These are phyloP conservation scores for Muntiacus reevesi DNA, from an alignment of 2,113 vertebrate species.

Conservation along the genomic window DNA sequence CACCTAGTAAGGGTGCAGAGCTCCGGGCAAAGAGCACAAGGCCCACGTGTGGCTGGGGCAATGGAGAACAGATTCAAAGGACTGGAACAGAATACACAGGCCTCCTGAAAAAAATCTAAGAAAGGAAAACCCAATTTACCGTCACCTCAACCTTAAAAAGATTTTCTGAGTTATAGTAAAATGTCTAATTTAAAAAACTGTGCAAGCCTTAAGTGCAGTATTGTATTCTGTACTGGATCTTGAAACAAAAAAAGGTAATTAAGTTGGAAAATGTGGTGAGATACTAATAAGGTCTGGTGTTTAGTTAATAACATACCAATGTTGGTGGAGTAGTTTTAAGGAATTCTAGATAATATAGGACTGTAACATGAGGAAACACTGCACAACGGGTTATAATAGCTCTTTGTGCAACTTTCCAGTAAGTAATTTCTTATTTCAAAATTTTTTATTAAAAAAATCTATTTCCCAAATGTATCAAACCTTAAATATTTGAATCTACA, in stretches of 20 bases:
- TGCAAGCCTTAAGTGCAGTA: neutral
- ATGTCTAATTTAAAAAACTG: neutral
- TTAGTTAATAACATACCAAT: neutral
- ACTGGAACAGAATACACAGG: neutral
- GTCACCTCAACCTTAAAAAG: neutral
- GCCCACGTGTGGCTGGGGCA: neutral
- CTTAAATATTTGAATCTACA: neutral
- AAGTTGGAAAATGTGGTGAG: neutral
- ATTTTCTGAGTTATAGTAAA: neutral
- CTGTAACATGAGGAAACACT: neutral
- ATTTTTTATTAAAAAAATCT: neutral
- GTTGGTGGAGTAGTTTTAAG: neutral
- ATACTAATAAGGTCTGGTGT: neutral
- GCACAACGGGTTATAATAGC: neutral
- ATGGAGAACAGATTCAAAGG: neutral
- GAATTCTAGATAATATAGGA: neutral
- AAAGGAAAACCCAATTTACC: conserved; percentile 4
- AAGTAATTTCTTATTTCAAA: neutral
- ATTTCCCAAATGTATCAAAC: neutral
- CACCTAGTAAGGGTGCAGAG: neutral
- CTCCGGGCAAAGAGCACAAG: neutral
- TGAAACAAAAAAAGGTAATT: neutral
- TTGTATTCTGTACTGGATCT: neutral
- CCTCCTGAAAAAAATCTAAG: neutral
- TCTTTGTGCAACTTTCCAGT: neutral